Evolutionary conservation across 2,888 invertebrate genomes (phyloP), one percentile per base, ranked within the genome.

Genomic region (Ptilodon capucinus): DNA sequence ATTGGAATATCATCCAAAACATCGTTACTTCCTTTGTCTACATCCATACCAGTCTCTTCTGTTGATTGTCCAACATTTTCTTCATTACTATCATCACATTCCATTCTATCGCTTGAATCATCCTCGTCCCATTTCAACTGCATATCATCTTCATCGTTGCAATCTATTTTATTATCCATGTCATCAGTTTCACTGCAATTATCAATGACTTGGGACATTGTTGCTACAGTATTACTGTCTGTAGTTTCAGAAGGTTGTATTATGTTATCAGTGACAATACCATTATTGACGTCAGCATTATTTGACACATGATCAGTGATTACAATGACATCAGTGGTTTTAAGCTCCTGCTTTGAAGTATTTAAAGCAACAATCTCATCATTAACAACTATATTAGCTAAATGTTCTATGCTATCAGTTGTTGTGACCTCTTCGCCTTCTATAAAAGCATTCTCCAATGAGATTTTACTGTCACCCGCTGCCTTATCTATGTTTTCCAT

Each of bases 91-190:
- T 11, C 1, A 0, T 38, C 46, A 23, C 55, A 50, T 23, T 58
- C 25, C 9, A 11, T 25, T 8, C 2, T 16, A 16, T 23, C 25
- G 14, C 16, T 11, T 25, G 14, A 62, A 14, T 57, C 47, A 32
- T 70, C 71, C 44, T 84, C 82, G 28, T 84, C 83, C 81, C 81
- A 84, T 53, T 64, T 71, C 3, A 84, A 54, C 23, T 74, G 52
- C 6, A 85, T 52, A 13, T 82, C 77, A 9, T 81, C 76, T 47
- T 79, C 78, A 14, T 40, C 40, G 25, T 40, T 25, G 9, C n/a
- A n/a, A 3, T 25, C 40, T 4, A 25, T 25, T 16, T 25, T 32
- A 44, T 50, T 14, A 44, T 42, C 4, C 42, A 38, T 11, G 44
- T 48, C 21, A 28, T 43, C 9, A 21, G 1, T 19, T 44, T 25